Conservation (phyloP, 2,888 invertebrate genomes). For the Microctonus aethiopoides region DNA sequence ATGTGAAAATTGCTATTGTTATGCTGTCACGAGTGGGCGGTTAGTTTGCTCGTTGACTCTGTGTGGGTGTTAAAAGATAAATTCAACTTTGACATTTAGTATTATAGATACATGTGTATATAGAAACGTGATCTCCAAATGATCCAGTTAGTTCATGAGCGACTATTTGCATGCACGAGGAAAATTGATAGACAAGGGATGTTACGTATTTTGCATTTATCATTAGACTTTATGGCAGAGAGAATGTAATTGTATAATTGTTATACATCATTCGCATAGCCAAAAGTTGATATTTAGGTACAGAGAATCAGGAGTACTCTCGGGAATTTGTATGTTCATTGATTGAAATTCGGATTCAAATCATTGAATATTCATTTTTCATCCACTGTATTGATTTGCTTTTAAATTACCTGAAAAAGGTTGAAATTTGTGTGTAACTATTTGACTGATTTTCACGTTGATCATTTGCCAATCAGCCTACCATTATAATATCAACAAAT, state of each 20-base stretch:
- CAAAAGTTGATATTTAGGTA: no score
- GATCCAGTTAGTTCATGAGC: neutral
- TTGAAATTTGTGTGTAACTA: neutral
- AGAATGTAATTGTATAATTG: neutral
- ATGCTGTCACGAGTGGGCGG: neutral
- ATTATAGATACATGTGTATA: neutral
- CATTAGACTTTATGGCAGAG: neutral
- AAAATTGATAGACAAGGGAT: conserved; percentile 1
- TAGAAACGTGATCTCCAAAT: conserved; percentile 6
- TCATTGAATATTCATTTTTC: conserved; percentile 18
- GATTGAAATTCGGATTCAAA: conserved; percentile 21
- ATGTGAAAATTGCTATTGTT: neutral
- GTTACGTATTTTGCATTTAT: conserved; percentile 4
- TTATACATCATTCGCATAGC: neutral
- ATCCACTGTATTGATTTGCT: neutral
- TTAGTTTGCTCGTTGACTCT: conserved; percentile 1
- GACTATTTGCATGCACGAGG: neutral
- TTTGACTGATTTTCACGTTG: neutral
- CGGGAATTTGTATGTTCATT: neutral
- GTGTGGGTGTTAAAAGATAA: conserved; percentile 16
- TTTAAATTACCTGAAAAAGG: neutral
- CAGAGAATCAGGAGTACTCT: neutral
- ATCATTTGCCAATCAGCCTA: neutral
- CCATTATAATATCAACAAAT: neutral
- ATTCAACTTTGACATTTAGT: conserved; percentile 24